Conservation (phyloP, 2,113 vertebrate species). For the Syngnathus typhle region DNA sequence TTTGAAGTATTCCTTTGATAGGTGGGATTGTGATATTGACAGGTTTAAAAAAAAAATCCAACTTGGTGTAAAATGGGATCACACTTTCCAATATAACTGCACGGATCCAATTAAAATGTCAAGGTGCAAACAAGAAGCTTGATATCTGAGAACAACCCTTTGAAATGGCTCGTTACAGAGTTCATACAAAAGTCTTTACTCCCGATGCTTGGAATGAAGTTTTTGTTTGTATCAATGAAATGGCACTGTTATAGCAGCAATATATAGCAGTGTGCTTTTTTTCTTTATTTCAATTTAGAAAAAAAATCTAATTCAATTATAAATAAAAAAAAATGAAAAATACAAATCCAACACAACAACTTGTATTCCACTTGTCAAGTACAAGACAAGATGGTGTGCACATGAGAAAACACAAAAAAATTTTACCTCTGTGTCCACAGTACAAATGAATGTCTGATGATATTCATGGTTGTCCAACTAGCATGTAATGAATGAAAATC, state of each 20-base stretch:
- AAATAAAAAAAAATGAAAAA: too few species aligned
- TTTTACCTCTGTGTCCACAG: slow-evolving; percentile 26
- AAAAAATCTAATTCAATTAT: too few species aligned
- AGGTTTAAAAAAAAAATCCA: not conserved
- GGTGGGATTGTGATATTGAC: not conserved
- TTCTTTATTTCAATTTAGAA: too few species aligned
- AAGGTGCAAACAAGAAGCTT: not conserved
- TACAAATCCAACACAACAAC: slow-evolving; percentile 36
- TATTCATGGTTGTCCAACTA: too few species aligned
- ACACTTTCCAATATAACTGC: not conserved
- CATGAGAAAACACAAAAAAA: slow-evolving; percentile 38
- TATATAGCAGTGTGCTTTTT: too few species aligned
- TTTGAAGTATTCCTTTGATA: too few species aligned
- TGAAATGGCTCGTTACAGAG: not conserved
- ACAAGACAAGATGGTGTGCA: slow-evolving; percentile 34
- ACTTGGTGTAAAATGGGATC: not conserved
- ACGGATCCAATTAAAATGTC: not conserved
- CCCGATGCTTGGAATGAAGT: too few species aligned
- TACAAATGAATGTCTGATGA: not conserved
- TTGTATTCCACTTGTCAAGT: slow-evolving; percentile 13
- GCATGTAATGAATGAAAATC: too few species aligned
- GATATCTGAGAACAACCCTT: not conserved
- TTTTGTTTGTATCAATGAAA: too few species aligned
- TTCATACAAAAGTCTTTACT: not conserved
- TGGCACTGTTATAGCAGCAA: too few species aligned